These are phyloP conservation scores for Poeciliopsis paucimaculata DNA, from an alignment of 2,797 vertebrate species.

Conservation along the genomic window DNA sequence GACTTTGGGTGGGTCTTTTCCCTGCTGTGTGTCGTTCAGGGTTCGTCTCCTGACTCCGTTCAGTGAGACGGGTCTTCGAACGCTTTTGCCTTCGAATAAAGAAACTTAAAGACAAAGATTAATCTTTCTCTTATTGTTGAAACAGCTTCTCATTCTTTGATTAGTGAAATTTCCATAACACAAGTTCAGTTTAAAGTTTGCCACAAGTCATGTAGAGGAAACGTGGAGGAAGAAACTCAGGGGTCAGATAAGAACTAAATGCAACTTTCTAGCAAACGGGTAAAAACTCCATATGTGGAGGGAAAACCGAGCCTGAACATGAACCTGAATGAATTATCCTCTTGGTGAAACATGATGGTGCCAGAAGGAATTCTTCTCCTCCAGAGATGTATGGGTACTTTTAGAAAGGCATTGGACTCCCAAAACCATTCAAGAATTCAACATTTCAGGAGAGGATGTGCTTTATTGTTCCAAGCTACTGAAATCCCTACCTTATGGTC, in stretches of 20 bases:
- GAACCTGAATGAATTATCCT: not conserved
- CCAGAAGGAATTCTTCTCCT: no score
- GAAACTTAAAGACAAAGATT: no score
- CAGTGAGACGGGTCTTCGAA: no score
- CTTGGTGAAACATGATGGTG: not conserved
- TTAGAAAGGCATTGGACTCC: not conserved
- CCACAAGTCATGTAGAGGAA: not conserved
- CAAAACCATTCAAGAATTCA: not conserved
- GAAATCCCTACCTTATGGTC: slow-evolving; percentile 91
- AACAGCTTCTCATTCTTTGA: no score
- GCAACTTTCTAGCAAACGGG: not conserved
- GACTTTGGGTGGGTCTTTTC: no score
- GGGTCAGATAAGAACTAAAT: not conserved
- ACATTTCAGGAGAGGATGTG: not conserved
- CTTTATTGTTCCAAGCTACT: not conserved
- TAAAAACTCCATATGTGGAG: not conserved
- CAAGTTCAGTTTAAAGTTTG: not conserved
- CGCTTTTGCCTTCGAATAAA: no score
- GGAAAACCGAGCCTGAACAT: not conserved
- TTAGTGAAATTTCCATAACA: no score
- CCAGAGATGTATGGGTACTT: not conserved
- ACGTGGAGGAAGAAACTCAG: not conserved
- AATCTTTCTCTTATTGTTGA: no score
- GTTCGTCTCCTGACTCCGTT: no score
- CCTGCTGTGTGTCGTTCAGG: no score